A percentile compares a stretch with the other conserved stretches of the same genome.
Evolutionary conservation across 2,888 invertebrate genomes (phyloP).

Genomic region (Lymantria dispar): DNA sequence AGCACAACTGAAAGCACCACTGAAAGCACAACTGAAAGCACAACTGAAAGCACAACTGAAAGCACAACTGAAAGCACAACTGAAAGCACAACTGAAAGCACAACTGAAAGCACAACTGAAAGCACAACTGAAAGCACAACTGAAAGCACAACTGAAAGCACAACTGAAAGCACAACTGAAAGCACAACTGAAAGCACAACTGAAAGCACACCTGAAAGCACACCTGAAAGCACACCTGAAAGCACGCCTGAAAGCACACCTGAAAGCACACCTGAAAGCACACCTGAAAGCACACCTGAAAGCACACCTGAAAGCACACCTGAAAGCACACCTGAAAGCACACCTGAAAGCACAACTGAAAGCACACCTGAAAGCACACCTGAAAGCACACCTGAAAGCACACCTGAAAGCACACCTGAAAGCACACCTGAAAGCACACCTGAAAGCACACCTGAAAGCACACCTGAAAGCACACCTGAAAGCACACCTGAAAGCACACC

Average conservation of each 20-base stretch:
- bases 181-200: background rate
- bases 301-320: background rate
- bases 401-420: background rate
- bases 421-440: background rate
- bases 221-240: background rate
- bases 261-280: background rate
- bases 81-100: background rate
- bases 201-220: background rate
- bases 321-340: background rate
- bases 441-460: background rate
- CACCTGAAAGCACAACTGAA: background rate
- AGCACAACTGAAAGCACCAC: background rate
- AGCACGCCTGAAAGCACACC: background rate
- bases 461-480: background rate
- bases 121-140: background rate
- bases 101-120: background rate
- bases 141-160: background rate
- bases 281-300: background rate
- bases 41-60: background rate
- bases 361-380: background rate
- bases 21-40: background rate
- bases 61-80: background rate
- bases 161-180: background rate
- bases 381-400: background rate
- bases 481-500: background rate